Evolutionary conservation across 2,113 vertebrate species (phyloP), one percentile per base, ranked within the genome.

Genomic region (Lagenorhynchus albirostris): DNA sequence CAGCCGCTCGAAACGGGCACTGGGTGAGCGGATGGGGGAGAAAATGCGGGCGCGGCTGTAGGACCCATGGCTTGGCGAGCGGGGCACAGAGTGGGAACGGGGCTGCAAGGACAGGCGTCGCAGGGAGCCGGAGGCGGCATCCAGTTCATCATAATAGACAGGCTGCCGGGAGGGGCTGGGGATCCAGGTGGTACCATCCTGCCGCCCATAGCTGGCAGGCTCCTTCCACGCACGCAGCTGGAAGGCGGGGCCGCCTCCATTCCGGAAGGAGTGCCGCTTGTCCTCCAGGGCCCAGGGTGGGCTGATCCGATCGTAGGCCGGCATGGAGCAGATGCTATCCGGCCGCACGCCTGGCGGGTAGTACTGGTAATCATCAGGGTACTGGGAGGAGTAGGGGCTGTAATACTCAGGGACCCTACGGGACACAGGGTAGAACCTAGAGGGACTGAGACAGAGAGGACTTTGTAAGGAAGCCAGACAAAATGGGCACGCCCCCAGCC

Each of bases 301-400:
- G 88, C 99, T 98, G 50, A 99, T 96, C 20, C 99, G 98, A 76
- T 99, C 99, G 0, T 99, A 99, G 83, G 99, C 99, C 0, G 99
- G 99, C 98, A 99, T 99, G 5, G 99, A 99, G 97, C 99, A 99
- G 98, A 99, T 99, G 98, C 99, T 99, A 94, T 99, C 99, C 0
- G 99, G 99, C 21, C 99, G 99, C 71, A 99, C 98, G 0, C 99
- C 99, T 0, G 99, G 98, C 0, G 99, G 99, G 97, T 99, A 99
- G 96, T 99, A 98, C 86, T 99, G 99, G 97, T 99, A 99, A 58
- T 99, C 99, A 3, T 99, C 99, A 0, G 99, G 97, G 96, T 99
- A 99, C 63, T 99, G 99, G 9, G 99, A 98, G 0, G 99, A 98
- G 94, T 99, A 99, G 85, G 99, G 97, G 18, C 98, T 96, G 6